Evolutionary conservation across 1,140 invertebrate species (phyloP), one percentile per base, ranked within the genome.

Genomic region (Pseudomyrmex sp.): DNA sequence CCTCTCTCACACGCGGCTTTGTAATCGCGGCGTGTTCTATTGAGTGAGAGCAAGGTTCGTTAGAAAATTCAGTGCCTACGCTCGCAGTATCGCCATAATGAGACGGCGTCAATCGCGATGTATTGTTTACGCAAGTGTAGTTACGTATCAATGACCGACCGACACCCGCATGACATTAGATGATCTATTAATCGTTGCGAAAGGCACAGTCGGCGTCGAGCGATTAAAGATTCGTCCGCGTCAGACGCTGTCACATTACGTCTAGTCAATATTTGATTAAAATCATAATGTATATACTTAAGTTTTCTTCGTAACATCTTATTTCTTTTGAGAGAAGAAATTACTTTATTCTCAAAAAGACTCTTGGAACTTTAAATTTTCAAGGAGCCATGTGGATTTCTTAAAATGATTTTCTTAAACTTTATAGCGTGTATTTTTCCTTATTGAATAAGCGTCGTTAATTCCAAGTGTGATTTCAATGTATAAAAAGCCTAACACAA

Each of bases 111-210:
- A 44, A 8, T 44, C 46, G 26, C 56, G 13, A 50, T n/a, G 20
- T 44, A 83, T 86, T 87, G 84, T 87, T 56, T 50, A 62, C 62
- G 63, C 68, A 52, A 86, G 74, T 44, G 5, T 35, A 35, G 35
- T 68, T 74, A 58, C 46, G n/a, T 74, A 75, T 70, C 69, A 73
- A 68, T 23, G 13, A 54, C 15, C 13, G 62, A 10, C 63, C 58
- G 56, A 63, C 77, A 86, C 35, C 46, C 54, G 68, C 48, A 26
- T 73, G 56, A 89, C 87, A 90, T 88, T 87, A 84, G 88, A 58
- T 79, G 73, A 87, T 89, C 85, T 88, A 90, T 89, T 88, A 87
- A 86, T 88, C 84, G 50, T 90, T 89, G 75, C 90, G 82, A 89
- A 85, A 91, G 48, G 18, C 54, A 80, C 83, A 86, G 73, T 79